Base-by-base conservation (phyloP, 2,888 invertebrate genomes). In the Pyrrhia umbra region DNA sequence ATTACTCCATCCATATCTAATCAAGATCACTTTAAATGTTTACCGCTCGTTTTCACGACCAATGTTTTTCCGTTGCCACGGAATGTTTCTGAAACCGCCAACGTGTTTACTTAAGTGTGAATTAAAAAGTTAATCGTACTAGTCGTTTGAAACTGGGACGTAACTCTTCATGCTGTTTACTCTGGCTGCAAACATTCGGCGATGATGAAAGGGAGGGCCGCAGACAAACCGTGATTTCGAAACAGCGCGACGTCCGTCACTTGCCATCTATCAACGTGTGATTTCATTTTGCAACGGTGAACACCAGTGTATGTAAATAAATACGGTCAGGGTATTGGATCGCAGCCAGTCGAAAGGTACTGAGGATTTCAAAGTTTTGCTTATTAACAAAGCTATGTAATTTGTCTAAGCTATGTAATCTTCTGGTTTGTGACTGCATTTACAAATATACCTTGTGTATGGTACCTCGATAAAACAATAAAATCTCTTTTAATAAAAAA, bases 251-350 rank as follows among this genome's bases (percentile, higher is more conserved):
- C 49, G 71, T 73, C 75, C 72, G 60, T 81, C 80, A 77, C 73
- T 51, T 63, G 74, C 57, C 63, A 63, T 71, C 68, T 74, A 75
- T 79, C 73, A 79, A 54, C 57, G 51, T 47, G 55, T 37, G 51
- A 62, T 79, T 73, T 66, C 65, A 61, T 74, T 77, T 69, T 66
- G 68, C 57, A 49, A 74, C 56, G 52, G 75, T 82, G 82, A 85
- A 82, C 78, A 80, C 63, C 57, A 56, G 25, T 67, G 51, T 40
- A 74, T 54, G 67, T 79, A 79, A 80, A 83, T 69, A 82, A 71
- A 67, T 67, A 67, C 20, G 34, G 10, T 50, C 68, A 55, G 43
- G 59, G 54, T 40, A 64, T 81, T 84, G 85, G 85, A 80, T 49
- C 42, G 49, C n/a, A 39, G 79, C 84, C 84, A 85, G 73, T 63